Evolutionary conservation across 1,140 invertebrate species (phyloP), one percentile per base, ranked within the genome.

Genomic region (Calliphora vicina): DNA sequence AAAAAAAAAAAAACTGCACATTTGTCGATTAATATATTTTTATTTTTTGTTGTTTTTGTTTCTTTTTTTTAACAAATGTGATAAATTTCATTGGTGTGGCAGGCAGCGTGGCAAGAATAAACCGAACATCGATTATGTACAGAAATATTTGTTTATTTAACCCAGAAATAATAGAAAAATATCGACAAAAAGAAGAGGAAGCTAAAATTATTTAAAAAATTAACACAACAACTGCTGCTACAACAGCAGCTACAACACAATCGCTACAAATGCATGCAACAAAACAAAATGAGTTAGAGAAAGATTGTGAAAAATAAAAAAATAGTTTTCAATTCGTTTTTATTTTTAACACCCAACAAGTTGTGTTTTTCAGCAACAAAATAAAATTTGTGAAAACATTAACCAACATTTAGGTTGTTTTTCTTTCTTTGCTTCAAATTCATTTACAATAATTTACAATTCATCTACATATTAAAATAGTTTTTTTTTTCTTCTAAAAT

Each of bases 141-240:
- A 57, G 15, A 57, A 57, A 57, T 57, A 25, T 67, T 67, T 67
- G 61, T 67, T 67, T 67, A 67, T 67, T 67, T 67, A 67, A 67
- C 61, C 61, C 61, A 67, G 61, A 67, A 67, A 67, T 67, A 23
- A 23, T 67, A 23, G n/a, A 67, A 67, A 25, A 57, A 57, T 57
- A 57, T 57, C 50, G 15, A 57, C 13, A 57, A 57, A 35, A 35
- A 35, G 35, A 35, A 35, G 35, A 35, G 35, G 35, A 35, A 35
- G 35, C 35, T 8, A 35, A n/a, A n/a, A n/a, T n/a, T n/a, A 43
- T 43, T 43, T 5, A 43, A 43, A 12, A 43, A 43, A 43, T 43
- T 43, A 43, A 6, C 5, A 43, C 5, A 43, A 43, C 42, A 43
- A 43, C 42, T 6, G 42, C 42, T n/a, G 35, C 12, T 43, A 43